Percentiles rank a stretch among this genome's conserved stretches.
Conservation (phyloP, 2,113 vertebrate genomes). For the Caranx melampygus region DNA sequence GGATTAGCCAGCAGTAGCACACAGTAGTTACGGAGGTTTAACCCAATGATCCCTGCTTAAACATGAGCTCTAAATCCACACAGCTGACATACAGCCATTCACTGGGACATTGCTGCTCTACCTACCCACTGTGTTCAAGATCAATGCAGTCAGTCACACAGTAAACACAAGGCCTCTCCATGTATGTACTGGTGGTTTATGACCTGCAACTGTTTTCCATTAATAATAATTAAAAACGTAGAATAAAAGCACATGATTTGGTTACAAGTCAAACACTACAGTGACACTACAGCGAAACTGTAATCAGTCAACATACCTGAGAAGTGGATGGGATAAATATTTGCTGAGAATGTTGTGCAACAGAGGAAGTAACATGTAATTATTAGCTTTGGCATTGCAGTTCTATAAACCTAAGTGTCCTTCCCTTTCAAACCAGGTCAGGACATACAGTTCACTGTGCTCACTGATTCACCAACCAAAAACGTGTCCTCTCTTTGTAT, state of each 20-base stretch:
- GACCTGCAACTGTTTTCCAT: not conserved
- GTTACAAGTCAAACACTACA: conserved; percentile 20
- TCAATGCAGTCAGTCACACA: conserved; percentile 9
- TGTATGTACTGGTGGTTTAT: not conserved
- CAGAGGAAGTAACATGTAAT: conserved; percentile 57
- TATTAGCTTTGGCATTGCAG: conserved; percentile 41
- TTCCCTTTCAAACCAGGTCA: conserved; percentile 37
- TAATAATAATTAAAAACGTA: not conserved
- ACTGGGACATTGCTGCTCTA: conserved; percentile 11
- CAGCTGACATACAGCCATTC: conserved; percentile 58
- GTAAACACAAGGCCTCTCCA: not conserved
- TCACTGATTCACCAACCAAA: not conserved
- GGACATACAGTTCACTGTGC: conserved; percentile 14
- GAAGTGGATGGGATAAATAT: conserved; percentile 64
- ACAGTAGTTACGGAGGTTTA: conserved; percentile 68
- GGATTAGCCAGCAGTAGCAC: conserved; percentile 63
- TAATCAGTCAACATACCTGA: conserved; percentile 39
- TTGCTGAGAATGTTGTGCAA: conserved; percentile 54
- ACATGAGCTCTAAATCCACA: conserved; percentile 67
- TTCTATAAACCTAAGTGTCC: conserved; percentile 41
- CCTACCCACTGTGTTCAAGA: conserved; percentile 9
- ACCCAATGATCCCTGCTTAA: conserved; percentile 74
- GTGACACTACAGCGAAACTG: not conserved
- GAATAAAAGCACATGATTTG: not conserved
- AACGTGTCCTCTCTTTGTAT: not conserved